Evolutionary conservation across 1,140 invertebrate genomes (phyloP).

Genomic region (Ericerus pela): DNA sequence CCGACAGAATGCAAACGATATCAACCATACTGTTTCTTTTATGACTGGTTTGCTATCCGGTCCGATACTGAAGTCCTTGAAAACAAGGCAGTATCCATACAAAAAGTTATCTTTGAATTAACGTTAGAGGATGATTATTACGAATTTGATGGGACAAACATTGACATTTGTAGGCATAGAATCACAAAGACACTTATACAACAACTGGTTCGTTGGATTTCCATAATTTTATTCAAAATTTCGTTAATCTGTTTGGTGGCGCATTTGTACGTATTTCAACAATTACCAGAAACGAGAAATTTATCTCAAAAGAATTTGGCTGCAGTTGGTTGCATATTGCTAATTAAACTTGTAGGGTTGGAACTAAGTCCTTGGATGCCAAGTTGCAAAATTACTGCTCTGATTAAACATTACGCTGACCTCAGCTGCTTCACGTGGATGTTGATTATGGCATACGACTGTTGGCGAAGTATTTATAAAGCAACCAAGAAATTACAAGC

Average conservation of each 20-base stretch:
- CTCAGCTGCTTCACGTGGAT: slow-evolving; percentile 44
- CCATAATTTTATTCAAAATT: background rate
- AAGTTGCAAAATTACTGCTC: slow-evolving; percentile 31
- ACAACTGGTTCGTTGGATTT: background rate
- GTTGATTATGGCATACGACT: slow-evolving; percentile 42
- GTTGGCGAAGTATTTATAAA: slow-evolving; percentile 37
- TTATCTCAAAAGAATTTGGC: slow-evolving; percentile 38
- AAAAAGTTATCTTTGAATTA: background rate
- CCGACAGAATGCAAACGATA: too few species aligned
- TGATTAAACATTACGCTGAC: slow-evolving; percentile 37
- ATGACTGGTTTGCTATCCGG: too few species aligned
- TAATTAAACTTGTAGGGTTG: slow-evolving; percentile 35
- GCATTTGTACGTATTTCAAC: slow-evolving; percentile 33
- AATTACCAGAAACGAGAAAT: slow-evolving; percentile 36
- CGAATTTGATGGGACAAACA: background rate
- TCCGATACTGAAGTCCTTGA: background rate
- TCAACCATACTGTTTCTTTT: too few species aligned
- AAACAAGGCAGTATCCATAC: background rate
- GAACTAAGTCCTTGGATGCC: slow-evolving; percentile 28
- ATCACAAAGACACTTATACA: background rate
- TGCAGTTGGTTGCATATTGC: slow-evolving; percentile 33
- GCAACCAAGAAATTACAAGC: slow-evolving; percentile 36
- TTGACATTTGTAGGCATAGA: background rate
- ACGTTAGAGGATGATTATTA: background rate
- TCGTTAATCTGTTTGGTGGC: slow-evolving; percentile 34